Evolutionary conservation across 2,888 invertebrate species (phyloP).

Genomic region (Chouioia cunea): DNA sequence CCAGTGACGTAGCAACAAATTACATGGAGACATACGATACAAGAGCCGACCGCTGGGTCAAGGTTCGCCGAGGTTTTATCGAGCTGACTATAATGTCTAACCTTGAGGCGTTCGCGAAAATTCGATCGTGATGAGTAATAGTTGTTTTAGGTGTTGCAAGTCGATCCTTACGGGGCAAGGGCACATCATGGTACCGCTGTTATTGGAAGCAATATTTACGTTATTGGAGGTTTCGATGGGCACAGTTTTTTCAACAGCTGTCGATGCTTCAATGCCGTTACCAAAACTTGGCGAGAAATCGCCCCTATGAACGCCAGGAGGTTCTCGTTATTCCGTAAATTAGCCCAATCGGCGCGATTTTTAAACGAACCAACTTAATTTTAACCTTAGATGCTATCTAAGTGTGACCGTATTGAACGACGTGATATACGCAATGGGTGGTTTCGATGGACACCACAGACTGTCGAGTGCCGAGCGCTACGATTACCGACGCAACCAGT

Average conservation of each 20-base stretch:
- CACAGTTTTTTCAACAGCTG: slow-evolving; percentile 89
- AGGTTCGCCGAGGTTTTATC: slow-evolving; percentile 67
- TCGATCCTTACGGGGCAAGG: slow-evolving; percentile 86
- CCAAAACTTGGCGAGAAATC: slow-evolving; percentile 86
- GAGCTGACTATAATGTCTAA: background rate
- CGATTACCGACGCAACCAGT: slow-evolving; percentile 86
- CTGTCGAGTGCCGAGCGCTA: slow-evolving; percentile 90
- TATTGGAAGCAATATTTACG: slow-evolving; percentile 85
- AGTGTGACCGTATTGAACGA: slow-evolving; percentile 84
- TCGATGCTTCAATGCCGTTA: slow-evolving; percentile 87
- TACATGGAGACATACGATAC: slow-evolving; percentile 92
- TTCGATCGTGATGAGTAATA: no score
- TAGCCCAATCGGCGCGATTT: background rate
- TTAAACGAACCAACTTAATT: background rate
- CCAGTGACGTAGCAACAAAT: slow-evolving; percentile 70
- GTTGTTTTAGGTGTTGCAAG: slow-evolving; percentile 75
- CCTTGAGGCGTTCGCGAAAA: no score
- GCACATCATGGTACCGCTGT: slow-evolving; percentile 96
- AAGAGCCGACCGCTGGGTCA: slow-evolving; percentile 90
- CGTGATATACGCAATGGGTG: slow-evolving; percentile 88
- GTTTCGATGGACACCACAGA: slow-evolving; percentile 87
- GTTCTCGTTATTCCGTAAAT: slow-evolving; percentile 54
- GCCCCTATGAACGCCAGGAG: slow-evolving; percentile 88
- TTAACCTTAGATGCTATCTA: slow-evolving; percentile 82
- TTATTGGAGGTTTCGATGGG: slow-evolving; percentile 95